phyloP scores from a whole-genome alignment of 23 tunicate genomes.

The Oikopleura dioica region DNA sequence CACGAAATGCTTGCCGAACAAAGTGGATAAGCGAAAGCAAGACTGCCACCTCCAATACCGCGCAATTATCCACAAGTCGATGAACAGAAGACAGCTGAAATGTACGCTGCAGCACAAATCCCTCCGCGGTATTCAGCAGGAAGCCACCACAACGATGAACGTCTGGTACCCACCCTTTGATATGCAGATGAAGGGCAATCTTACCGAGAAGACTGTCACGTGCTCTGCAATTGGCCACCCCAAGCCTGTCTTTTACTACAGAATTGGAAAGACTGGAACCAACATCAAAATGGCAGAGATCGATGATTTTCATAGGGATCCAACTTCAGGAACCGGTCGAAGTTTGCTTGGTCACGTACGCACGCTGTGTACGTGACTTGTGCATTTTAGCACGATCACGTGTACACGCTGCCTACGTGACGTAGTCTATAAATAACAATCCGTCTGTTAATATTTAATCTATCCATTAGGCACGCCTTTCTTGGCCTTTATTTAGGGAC shows the following conservation, averaged over 20 bases:
- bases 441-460: too few species aligned
- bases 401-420: too few species aligned
- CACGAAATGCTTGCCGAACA: not conserved
- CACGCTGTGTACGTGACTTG: too few species aligned
- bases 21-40: not conserved
- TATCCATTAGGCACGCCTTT: too few species aligned
- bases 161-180: not conserved
- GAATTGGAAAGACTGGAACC: not conserved
- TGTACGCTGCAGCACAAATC: not conserved
- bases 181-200: not conserved
- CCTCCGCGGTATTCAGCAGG: not conserved
- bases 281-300: not conserved
- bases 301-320: not conserved
- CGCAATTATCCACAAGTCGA: not conserved
- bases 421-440: too few species aligned
- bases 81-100: not conserved
- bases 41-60: not conserved
- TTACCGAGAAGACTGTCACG: not conserved
- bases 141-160: not conserved
- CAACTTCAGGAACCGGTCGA: not conserved
- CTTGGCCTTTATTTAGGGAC: too few species aligned
- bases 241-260: not conserved
- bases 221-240: not conserved
- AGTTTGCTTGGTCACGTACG: too few species aligned
- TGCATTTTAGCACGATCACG: too few species aligned